Evolutionary conservation across 2,888 invertebrate genomes (phyloP).

Genomic region (Teleiodes luculella): DNA sequence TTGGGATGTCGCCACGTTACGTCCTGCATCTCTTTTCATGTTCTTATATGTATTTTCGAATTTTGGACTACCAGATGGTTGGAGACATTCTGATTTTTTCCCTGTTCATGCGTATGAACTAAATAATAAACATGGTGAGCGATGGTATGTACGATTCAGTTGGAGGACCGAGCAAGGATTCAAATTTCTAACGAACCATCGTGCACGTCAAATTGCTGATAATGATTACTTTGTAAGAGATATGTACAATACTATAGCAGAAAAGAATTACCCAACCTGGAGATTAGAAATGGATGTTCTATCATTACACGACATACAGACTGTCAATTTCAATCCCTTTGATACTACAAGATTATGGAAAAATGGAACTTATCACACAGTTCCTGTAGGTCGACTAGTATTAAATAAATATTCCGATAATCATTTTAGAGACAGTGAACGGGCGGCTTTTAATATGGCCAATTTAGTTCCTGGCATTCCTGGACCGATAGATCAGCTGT

Average conservation of each 20-base stretch:
- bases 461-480: slow-evolving; percentile 60
- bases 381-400: slow-evolving; percentile 44
- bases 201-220: slow-evolving; percentile 83
- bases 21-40: no score
- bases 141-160: slow-evolving; percentile 91
- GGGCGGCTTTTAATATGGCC: slow-evolving; percentile 45
- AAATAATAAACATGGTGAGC: slow-evolving; percentile 84
- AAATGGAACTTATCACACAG: slow-evolving; percentile 52
- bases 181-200: slow-evolving; percentile 82
- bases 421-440: slow-evolving; percentile 43
- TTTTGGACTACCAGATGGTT: slow-evolving; percentile 93
- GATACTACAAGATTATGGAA: slow-evolving; percentile 50
- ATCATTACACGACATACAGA: slow-evolving; percentile 37
- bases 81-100: slow-evolving; percentile 93
- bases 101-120: slow-evolving; percentile 94
- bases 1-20: no score
- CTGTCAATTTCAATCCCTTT: slow-evolving; percentile 51
- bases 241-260: slow-evolving; percentile 88
- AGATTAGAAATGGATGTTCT: slow-evolving; percentile 52
- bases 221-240: slow-evolving; percentile 92
- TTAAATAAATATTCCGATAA: slow-evolving; percentile 48
- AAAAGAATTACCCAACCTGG: slow-evolving; percentile 70
- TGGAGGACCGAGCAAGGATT: slow-evolving; percentile 93
- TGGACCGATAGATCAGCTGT: slow-evolving; percentile 50
- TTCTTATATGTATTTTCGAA: no score